Evolutionary conservation across 2,797 vertebrate species (phyloP), one percentile per base, ranked within the genome.

Genomic region (Phalloptychus januarius): DNA sequence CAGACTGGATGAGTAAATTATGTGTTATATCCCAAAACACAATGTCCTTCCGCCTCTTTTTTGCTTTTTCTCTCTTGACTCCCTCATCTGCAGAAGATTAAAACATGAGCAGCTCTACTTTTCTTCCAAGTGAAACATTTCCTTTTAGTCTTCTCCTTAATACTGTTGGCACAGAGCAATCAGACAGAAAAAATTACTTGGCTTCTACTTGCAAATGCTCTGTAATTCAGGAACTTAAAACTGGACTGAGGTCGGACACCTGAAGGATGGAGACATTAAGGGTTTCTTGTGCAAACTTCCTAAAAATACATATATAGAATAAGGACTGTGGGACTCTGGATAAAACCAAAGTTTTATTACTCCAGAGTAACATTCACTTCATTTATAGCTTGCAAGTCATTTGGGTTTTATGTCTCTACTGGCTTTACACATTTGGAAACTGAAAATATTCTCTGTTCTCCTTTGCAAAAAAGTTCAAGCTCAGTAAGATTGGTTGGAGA

Each of bases 121-220:
- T 90, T 89, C 90, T 91, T 94, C 93, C 91, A 75, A 70, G 91
- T 93, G 92, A 94, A 91, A 93, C 93, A 94, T 93, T 88, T 92
- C 92, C 87, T 91, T 93, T 92, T 93, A 88, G 90, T 93, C 89
- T 88, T 88, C 84, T 81, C 91, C 87, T 91, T 94, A 94, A 94
- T 94, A 84, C 89, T 70, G 28, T 83, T 83, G 87, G 87, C 89
- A 70, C 89, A 84, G 87, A 91, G 89, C 92, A 92, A 94, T 94
- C 91, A 91, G 88, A 91, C 87, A 89, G 83, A 83, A 86, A 93
- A 90, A 93, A 93, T 91, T 86, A 86, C 85, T 83, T 5, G 72
- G 83, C 74, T 86, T 90, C 90, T 88, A 86, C 79, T 86, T 83
- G 90, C 79, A 77, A 61, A 25, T 78, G 56, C 77, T 86, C 86